Evolutionary conservation across 2,113 vertebrate genomes (phyloP).

Genomic region (Serinus canaria): DNA sequence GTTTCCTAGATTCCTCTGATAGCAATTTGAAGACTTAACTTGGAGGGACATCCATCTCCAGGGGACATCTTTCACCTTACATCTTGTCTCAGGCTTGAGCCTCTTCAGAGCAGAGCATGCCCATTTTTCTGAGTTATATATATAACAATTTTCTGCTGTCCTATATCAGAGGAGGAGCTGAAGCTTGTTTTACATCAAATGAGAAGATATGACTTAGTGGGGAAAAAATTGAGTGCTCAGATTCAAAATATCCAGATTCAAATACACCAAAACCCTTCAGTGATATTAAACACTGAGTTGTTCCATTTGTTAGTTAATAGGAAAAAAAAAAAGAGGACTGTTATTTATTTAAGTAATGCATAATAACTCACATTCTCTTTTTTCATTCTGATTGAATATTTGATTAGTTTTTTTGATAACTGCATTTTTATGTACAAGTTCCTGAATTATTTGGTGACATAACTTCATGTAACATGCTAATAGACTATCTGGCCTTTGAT

Average conservation of each 20-base stretch:
- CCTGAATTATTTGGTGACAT: not conserved
- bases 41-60: constrained; percentile 11
- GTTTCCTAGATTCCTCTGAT: not conserved
- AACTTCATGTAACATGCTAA: not conserved
- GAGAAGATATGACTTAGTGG: not conserved
- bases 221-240: not conserved
- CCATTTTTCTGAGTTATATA: not conserved
- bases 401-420: not conserved
- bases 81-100: constrained; percentile 10
- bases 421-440: not conserved
- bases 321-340: not conserved
- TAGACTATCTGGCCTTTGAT: constrained; percentile 1
- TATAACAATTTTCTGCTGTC: not conserved
- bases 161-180: not conserved
- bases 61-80: constrained; percentile 16
- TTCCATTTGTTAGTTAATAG: not conserved
- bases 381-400: not conserved
- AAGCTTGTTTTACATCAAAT: not conserved
- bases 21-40: not conserved
- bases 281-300: not conserved
- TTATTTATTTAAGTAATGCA: not conserved
- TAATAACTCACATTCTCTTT: not conserved
- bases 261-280: not conserved
- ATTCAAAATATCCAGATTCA: not conserved
- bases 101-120: not conserved